phyloP scores from a whole-genome alignment of 2,113 vertebrate genomes.

The Eulemur rufifrons region DNA sequence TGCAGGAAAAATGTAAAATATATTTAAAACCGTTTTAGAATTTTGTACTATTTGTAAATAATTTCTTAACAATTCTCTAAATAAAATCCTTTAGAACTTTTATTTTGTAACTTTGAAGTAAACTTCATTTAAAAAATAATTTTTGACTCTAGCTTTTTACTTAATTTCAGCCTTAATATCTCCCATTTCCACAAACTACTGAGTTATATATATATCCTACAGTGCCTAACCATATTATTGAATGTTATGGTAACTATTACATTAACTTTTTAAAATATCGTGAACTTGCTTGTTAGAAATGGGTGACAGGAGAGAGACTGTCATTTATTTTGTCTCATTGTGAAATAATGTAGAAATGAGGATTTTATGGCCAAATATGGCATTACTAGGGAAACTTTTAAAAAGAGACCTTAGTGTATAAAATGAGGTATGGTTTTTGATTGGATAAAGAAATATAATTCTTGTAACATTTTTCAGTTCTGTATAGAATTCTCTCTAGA shows the following conservation, averaged over 20 bases:
- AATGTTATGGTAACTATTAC: neutral
- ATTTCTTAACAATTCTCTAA: neutral
- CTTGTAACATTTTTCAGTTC: neutral
- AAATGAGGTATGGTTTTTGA: neutral
- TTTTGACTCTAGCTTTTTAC: neutral
- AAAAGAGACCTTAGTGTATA: neutral
- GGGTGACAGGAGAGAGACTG: neutral
- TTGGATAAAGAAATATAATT: neutral
- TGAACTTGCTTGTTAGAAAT: conserved; percentile 14
- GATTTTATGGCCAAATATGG: neutral
- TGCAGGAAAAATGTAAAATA: neutral
- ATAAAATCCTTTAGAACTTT: conserved; percentile 30
- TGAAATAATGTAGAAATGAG: conserved; percentile 19
- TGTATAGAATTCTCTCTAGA: neutral
- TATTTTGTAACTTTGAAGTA: neutral
- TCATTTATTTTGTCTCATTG: neutral
- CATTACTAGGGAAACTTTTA: conserved; percentile 13
- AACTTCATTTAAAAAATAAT: neutral
- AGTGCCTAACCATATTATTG: neutral
- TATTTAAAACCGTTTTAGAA: neutral
- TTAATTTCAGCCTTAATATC: neutral
- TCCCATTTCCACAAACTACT: neutral
- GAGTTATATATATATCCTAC: neutral
- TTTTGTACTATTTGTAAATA: conserved; percentile 33
- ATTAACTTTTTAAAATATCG: neutral